Conservation (phyloP, 2,113 vertebrate genomes). For the Myrmophylax atrothorax region DNA sequence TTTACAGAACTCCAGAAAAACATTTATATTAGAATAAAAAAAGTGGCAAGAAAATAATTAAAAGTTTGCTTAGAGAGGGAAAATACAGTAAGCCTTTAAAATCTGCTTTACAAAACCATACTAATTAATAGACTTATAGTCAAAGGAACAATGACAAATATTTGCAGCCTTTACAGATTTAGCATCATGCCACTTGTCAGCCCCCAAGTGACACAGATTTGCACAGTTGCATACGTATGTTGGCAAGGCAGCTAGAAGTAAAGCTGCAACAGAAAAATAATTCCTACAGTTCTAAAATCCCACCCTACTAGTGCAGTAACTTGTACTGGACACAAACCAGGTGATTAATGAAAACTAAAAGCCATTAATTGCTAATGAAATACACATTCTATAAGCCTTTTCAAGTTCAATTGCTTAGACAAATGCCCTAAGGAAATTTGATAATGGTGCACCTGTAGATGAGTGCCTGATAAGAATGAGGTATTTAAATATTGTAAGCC, state of each 20-base stretch:
- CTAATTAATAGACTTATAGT: background rate
- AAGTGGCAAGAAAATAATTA: background rate
- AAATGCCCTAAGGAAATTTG: constrained; percentile 30
- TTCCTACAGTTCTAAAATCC: background rate
- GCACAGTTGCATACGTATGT: background rate
- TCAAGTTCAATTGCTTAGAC: constrained; percentile 31
- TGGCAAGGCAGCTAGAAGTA: background rate
- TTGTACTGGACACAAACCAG: background rate
- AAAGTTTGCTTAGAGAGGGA: background rate
- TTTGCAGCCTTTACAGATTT: background rate
- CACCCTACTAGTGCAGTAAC: background rate
- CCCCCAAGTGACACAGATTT: background rate
- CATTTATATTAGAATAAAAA: background rate
- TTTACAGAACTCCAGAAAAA: background rate
- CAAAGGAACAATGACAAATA: background rate
- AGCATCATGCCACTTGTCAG: background rate
- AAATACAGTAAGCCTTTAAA: background rate
- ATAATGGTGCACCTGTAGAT: constrained; percentile 11
- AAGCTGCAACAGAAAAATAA: background rate
- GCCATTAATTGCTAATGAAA: constrained; percentile 4
- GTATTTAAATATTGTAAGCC: background rate
- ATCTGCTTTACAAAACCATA: background rate
- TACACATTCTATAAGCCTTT: background rate
- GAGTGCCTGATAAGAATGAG: background rate
- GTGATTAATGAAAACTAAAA: constrained; percentile 31